A percentile compares a stretch with the other conserved stretches of the same genome.
These are phyloP conservation scores for Menidia beryllina DNA, from an alignment of 2,113 vertebrate genomes.

Conservation along the genomic window DNA sequence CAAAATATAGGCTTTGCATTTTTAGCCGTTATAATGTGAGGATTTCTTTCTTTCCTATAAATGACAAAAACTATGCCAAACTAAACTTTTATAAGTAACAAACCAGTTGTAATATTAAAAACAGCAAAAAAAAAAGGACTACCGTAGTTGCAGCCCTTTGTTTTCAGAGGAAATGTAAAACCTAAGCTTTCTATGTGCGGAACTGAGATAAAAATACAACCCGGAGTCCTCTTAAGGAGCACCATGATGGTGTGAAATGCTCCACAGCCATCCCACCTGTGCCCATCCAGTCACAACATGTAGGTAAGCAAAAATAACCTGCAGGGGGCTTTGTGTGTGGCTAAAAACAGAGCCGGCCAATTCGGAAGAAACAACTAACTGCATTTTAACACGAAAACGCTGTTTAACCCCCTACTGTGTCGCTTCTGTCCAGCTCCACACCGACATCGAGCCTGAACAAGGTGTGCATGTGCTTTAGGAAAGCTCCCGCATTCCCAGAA, in stretches of 20 bases:
- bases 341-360: constrained; percentile 39
- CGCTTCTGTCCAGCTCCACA: constrained; percentile 1
- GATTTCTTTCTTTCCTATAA: neutral
- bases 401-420: constrained; percentile 26
- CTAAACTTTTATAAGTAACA: too few species aligned
- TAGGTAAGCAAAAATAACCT: constrained; percentile 52
- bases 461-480: neutral
- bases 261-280: constrained; percentile 59
- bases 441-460: neutral
- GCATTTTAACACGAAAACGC: constrained; percentile 10
- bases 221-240: constrained; percentile 25
- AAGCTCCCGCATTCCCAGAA: neutral
- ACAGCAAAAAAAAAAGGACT: neutral
- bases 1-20: neutral
- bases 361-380: constrained; percentile 50
- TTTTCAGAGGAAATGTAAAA: too few species aligned
- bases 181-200: too few species aligned
- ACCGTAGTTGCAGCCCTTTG: neutral
- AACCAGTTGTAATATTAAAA: too few species aligned
- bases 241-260: constrained; percentile 52
- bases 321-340: constrained; percentile 73
- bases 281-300: constrained; percentile 58
- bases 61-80: too few species aligned
- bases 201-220: neutral
- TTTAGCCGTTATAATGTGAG: neutral